A percentile compares a stretch with the other conserved stretches of the same genome.
Conservation (phyloP, 2,888 invertebrate species). For the Ischnura elegans region DNA sequence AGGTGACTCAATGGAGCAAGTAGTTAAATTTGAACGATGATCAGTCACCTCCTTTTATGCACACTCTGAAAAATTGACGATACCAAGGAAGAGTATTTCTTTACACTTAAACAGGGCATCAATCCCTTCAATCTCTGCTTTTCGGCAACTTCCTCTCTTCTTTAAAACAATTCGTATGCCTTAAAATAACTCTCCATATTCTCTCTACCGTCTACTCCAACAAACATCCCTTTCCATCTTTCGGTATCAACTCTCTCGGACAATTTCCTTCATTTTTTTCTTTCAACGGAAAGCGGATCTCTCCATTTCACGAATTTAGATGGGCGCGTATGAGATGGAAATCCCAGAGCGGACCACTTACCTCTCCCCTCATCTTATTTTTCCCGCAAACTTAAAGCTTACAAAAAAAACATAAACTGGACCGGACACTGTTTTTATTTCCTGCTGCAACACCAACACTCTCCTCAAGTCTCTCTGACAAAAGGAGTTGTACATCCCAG, state of each 20-base stretch:
- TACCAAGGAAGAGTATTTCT: too few relatives aligned
- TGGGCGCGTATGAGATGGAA: not conserved
- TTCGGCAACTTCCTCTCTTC: not conserved
- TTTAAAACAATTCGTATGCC: not conserved
- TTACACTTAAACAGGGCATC: too few relatives aligned
- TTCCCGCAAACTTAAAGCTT: conserved; percentile 32
- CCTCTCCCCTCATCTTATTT: conserved; percentile 61
- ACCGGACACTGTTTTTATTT: not conserved
- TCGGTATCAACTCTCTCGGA: too few relatives aligned
- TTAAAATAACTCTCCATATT: not conserved
- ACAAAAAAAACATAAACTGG: too few relatives aligned
- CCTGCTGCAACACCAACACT: not conserved
- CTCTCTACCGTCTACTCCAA: not conserved
- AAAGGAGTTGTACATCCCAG: not conserved
- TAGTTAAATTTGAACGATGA: too few relatives aligned
- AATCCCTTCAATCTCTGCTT: not conserved
- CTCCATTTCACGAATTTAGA: not conserved
- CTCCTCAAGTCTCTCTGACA: not conserved
- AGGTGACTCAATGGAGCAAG: too few relatives aligned
- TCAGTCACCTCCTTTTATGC: too few relatives aligned
- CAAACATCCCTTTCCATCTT: not conserved
- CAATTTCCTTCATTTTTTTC: not conserved
- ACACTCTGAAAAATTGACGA: too few relatives aligned
- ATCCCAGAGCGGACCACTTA: conserved; percentile 67
- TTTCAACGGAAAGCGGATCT: conserved; percentile 5